These are phyloP conservation scores for Zalophus californianus DNA, from an alignment of 2,797 vertebrate genomes.

Conservation along the genomic window DNA sequence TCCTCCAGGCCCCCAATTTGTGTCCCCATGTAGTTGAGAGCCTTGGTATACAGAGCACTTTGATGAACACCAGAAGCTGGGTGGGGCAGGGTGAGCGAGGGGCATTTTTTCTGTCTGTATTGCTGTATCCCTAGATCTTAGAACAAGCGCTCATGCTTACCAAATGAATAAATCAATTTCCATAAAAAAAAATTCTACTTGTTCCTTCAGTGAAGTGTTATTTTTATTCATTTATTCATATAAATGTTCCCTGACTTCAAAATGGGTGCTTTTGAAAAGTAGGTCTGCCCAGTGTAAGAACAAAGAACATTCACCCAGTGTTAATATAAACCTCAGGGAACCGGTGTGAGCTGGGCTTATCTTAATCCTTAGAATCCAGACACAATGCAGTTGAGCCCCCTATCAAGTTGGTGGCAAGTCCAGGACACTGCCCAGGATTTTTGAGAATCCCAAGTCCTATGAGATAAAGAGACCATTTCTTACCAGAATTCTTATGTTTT, in stretches of 20 bases:
- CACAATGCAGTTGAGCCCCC: neutral
- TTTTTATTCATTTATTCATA: neutral
- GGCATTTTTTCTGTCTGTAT: neutral
- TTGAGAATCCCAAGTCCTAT: neutral
- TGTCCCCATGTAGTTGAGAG: neutral
- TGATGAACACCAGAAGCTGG: too few relatives aligned
- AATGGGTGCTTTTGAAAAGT: neutral
- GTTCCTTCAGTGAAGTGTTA: neutral
- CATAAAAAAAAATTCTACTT: neutral
- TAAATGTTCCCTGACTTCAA: neutral
- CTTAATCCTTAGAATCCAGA: neutral
- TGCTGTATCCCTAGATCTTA: neutral
- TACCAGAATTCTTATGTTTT: neutral
- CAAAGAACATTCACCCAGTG: neutral
- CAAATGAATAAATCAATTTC: neutral
- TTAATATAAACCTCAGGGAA: neutral
- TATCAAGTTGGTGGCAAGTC: neutral
- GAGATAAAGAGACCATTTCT: neutral
- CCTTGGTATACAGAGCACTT: neutral
- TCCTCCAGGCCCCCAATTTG: neutral
- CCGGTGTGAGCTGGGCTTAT: neutral
- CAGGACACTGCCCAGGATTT: neutral
- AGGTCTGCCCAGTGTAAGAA: neutral
- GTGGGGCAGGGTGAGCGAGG: accelerated
- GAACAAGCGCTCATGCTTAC: neutral